Conservation (phyloP, 2,888 invertebrate species). For the Oxytorus armatus region DNA sequence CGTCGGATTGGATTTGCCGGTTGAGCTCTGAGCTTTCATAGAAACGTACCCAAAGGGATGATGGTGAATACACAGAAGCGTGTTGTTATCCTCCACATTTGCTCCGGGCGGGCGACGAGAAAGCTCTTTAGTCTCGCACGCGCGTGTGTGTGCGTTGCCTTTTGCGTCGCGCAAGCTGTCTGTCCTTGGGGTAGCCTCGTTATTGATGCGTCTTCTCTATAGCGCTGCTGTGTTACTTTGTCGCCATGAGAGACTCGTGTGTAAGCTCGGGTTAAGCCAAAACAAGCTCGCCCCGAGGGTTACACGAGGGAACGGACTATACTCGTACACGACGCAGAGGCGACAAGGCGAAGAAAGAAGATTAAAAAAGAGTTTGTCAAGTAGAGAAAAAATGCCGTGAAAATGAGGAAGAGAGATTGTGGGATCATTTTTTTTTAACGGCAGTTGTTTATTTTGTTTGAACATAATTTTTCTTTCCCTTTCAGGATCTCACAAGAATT, state of each 20-base stretch:
- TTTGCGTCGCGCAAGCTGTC: conserved; percentile 29
- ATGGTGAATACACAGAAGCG: background rate
- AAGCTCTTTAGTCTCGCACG: conserved; percentile 20
- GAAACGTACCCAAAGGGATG: conserved; percentile 17
- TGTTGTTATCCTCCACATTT: conserved; percentile 18
- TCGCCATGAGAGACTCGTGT: background rate
- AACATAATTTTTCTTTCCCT: background rate
- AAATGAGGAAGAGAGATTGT: background rate
- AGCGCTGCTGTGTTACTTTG: conserved; percentile 21
- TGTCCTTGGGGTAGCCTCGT: conserved; percentile 56
- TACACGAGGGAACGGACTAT: conserved; percentile 21
- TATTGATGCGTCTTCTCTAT: conserved; percentile 60
- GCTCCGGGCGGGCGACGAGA: background rate
- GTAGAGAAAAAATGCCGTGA: background rate
- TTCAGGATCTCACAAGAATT: background rate
- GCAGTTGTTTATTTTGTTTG: background rate
- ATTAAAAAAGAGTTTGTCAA: background rate
- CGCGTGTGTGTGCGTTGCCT: no score
- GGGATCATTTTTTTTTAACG: background rate
- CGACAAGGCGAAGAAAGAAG: background rate
- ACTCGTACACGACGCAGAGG: background rate
- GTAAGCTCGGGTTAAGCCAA: conserved; percentile 49
- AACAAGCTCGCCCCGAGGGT: conserved; percentile 44
- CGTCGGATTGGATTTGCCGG: conserved; percentile 56
- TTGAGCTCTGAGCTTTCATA: conserved; percentile 29